Base-by-base conservation (phyloP, 1,140 invertebrate genomes). In the Dendrolimus kikuchii region DNA sequence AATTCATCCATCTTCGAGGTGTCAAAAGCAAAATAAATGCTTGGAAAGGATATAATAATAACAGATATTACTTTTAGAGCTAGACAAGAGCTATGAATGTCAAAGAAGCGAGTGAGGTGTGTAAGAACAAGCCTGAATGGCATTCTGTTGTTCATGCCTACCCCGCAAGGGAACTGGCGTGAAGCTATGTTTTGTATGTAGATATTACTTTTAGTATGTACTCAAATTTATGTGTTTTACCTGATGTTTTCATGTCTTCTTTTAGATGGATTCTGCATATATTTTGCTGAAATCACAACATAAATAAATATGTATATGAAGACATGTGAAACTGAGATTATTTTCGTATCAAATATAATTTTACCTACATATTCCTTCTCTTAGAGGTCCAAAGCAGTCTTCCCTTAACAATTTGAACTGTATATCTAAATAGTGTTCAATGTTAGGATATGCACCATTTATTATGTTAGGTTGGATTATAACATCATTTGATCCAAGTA, bases 311-410 rank as follows among this genome's bases (percentile, higher is more conserved):
- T 40, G 23, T 53, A 56, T 51, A 50, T 6, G 4, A 38, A 53
- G 0, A 45, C 4, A 39, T 41, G 23, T 23, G 23, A 23, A 46
- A 51, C 8, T 47, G 42, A 51, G 43, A 49, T 49, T 7, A n/a
- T 38, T 5, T 5, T 4, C 40, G 38, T 44, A 6, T 9, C 7
- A 42, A 42, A 52, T 5, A 59, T 44, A 45, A 50, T 57, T 64
- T 73, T 76, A 80, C 81, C 64, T 61, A 86, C 83, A 64, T 76
- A 86, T 75, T 68, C 83, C 81, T 67, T 83, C 81, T 56, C 77
- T 55, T 5, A 86, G 57, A 40, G 83, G 77, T 36, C 78, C 79
- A 61, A 76, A 82, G 40, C 67, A 84, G 44, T 86, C 83, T 68
- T 86, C 81, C 55, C 83, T 60, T 36, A 86, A 52, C 42, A 86